Percentiles rank a stretch among this genome's conserved stretches.
Conservation (phyloP, 1,140 invertebrate species). For the Andricus grossulariae region DNA sequence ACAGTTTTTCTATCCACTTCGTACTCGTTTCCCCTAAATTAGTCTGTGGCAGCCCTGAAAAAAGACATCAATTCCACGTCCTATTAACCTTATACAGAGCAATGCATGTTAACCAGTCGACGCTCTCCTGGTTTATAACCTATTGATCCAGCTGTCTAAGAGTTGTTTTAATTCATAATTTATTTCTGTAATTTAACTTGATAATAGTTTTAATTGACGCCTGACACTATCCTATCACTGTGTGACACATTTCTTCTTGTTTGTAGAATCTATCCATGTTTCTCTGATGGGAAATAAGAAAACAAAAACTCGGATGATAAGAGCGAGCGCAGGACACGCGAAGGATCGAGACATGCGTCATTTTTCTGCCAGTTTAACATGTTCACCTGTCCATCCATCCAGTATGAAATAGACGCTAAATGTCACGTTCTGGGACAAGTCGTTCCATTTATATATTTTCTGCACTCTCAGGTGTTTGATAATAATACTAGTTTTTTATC, state of each 20-base stretch:
- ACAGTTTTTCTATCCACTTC: too few relatives aligned
- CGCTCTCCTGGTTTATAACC: neutral
- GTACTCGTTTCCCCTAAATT: too few relatives aligned
- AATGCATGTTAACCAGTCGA: too few relatives aligned
- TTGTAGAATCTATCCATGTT: slow-evolving; percentile 12
- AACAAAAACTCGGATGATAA: neutral
- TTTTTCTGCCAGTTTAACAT: slow-evolving; percentile 29
- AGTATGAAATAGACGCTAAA: slow-evolving; percentile 36
- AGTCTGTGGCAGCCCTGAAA: too few relatives aligned
- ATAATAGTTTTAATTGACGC: slow-evolving; percentile 14
- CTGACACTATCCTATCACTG: neutral
- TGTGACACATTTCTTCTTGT: slow-evolving; percentile 1
- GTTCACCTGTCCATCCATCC: slow-evolving; percentile 29
- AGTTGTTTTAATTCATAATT: neutral
- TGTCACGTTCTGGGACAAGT: slow-evolving; percentile 15
- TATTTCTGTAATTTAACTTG: neutral
- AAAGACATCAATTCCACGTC: too few relatives aligned
- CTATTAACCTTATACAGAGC: too few relatives aligned
- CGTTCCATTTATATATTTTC: slow-evolving; percentile 4
- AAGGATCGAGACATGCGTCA: slow-evolving; percentile 24
- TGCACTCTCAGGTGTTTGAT: slow-evolving; percentile 2
- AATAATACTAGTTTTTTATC: neutral
- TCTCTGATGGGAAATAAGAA: slow-evolving; percentile 6
- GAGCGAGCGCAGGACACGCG: neutral
- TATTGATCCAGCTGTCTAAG: neutral